Conservation (phyloP, 1,140 invertebrate species). For the Drosophila lacteicornis region DNA sequence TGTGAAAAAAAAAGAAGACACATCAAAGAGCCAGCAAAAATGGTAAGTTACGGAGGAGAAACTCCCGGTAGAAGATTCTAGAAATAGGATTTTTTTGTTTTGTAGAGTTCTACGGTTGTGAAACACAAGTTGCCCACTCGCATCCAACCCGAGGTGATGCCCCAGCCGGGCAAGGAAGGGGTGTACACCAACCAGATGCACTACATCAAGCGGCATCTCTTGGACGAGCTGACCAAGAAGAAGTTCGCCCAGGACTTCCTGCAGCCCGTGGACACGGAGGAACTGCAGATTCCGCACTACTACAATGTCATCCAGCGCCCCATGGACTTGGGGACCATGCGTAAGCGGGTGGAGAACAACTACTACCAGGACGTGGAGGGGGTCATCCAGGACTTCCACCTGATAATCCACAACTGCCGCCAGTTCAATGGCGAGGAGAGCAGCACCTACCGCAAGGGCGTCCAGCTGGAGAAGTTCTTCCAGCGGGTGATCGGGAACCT, state of each 20-base stretch:
- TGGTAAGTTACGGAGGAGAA: conserved; percentile 10
- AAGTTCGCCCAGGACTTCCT: conserved; percentile 61
- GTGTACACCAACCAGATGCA: conserved; percentile 64
- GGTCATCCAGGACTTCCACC: conserved; percentile 36
- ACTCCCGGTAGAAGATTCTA: no score
- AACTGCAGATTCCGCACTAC: conserved; percentile 46
- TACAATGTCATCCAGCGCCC: conserved; percentile 40
- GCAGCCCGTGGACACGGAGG: conserved; percentile 49
- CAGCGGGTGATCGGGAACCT: conserved; percentile 22
- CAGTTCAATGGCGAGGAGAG: conserved; percentile 27
- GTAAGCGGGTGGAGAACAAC: conserved; percentile 52
- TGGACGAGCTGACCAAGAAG: conserved; percentile 53
- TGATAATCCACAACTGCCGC: conserved; percentile 52
- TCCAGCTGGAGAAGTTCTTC: conserved; percentile 59
- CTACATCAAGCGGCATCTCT: conserved; percentile 50
- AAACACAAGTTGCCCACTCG: conserved; percentile 15
- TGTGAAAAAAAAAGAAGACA: no score
- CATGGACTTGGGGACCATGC: conserved; percentile 65
- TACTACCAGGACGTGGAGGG: conserved; percentile 43
- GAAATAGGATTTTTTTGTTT: neutral
- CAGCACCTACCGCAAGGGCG: conserved; percentile 39
- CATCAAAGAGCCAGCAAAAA: neutral
- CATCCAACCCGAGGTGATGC: conserved; percentile 50
- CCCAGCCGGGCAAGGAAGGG: conserved; percentile 16
- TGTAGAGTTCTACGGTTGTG: neutral